These are phyloP conservation scores for Cromileptes altivelis DNA, from an alignment of 2,113 vertebrate species.

Conservation along the genomic window DNA sequence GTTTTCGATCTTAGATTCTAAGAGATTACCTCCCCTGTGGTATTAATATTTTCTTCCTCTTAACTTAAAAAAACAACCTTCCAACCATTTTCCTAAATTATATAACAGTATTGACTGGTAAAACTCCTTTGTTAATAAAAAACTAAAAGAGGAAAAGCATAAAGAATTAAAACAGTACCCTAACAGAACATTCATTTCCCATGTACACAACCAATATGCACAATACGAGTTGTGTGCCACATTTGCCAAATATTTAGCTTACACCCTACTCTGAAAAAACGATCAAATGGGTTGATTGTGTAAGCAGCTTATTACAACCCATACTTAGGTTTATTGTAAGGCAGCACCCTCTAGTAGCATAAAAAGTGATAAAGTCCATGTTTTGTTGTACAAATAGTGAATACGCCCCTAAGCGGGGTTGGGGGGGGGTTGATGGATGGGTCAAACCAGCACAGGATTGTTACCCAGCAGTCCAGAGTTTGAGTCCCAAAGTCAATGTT, in stretches of 20 bases:
- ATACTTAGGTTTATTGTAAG: no score
- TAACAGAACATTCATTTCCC: background rate
- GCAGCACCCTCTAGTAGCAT: no score
- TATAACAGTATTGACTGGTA: background rate
- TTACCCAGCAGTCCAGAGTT: no score
- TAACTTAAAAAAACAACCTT: background rate
- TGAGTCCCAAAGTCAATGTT: no score
- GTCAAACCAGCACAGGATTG: no score
- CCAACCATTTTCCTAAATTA: background rate
- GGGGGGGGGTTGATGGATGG: no score
- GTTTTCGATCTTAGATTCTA: conserved; percentile 13
- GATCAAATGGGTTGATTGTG: no score
- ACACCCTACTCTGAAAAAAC: no score
- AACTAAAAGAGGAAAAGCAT: background rate
- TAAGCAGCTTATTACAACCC: no score
- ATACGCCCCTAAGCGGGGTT: no score
- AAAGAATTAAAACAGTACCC: background rate
- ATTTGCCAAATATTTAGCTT: background rate
- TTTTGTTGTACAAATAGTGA: no score
- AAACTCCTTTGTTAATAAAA: background rate
- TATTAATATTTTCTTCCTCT: background rate
- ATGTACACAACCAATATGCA: background rate
- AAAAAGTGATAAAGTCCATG: no score
- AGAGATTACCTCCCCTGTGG: background rate
- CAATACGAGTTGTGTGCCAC: background rate